These are phyloP conservation scores for Cinclus cinclus DNA, from an alignment of 2,113 vertebrate genomes.

Conservation along the genomic window DNA sequence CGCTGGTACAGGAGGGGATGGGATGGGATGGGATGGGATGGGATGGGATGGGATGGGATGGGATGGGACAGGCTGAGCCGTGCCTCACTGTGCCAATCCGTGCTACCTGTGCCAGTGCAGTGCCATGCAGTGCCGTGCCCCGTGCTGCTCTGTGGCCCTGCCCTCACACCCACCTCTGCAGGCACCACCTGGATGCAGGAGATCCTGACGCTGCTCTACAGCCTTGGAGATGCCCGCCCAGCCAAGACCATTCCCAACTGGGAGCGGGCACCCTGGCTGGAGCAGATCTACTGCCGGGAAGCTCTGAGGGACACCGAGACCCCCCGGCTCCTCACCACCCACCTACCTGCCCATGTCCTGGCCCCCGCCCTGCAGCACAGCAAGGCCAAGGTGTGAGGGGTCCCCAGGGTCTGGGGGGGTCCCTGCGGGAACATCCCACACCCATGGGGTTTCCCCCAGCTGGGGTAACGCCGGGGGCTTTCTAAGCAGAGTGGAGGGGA, in stretches of 20 bases:
- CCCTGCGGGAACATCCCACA: not conserved
- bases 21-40: not conserved
- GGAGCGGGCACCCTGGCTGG: slow-evolving; percentile 83
- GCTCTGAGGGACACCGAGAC: slow-evolving; percentile 8
- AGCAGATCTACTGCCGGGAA: slow-evolving; percentile 76
- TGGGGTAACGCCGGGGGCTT: accelerated
- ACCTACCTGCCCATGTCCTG: slow-evolving; percentile 77
- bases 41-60: no score
- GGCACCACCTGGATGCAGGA: slow-evolving; percentile 92
- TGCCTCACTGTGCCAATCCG: not conserved
- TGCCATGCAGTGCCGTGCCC: accelerated
- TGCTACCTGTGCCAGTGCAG: not conserved
- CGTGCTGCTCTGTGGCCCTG: accelerated
- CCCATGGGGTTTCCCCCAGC: not conserved
- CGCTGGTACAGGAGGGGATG: not conserved
- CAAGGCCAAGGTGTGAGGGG: slow-evolving; percentile 75
- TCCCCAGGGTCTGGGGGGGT: not conserved
- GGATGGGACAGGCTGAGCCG: accelerated
- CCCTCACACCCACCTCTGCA: not conserved
- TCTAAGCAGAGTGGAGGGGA: accelerated
- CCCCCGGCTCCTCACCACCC: slow-evolving; percentile 80
- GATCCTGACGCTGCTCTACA: slow-evolving; percentile 79
- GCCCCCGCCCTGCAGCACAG: slow-evolving; percentile 68
- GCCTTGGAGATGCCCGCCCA: slow-evolving; percentile 61
- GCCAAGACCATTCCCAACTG: slow-evolving; percentile 82